Conservation (phyloP, 2,113 vertebrate genomes). For the Leucosticte australis region DNA sequence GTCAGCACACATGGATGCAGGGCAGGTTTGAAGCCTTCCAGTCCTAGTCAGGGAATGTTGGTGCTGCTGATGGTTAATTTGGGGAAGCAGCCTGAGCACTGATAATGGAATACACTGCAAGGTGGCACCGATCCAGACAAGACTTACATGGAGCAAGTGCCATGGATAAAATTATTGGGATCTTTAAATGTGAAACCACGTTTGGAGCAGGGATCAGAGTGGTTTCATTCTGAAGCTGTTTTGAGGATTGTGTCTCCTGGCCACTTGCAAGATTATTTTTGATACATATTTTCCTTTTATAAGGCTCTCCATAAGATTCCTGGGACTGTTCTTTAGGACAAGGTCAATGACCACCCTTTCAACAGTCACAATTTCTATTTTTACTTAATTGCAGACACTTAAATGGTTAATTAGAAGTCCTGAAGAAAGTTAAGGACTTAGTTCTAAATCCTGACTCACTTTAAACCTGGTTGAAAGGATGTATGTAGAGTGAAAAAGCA, state of each 20-base stretch:
- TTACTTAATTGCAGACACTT: neutral
- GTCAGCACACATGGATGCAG: neutral
- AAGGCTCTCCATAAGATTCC: neutral
- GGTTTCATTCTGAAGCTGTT: neutral
- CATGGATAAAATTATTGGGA: neutral
- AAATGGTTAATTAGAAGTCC: neutral
- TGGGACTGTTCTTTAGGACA: neutral
- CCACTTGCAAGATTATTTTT: neutral
- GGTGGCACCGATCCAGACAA: neutral
- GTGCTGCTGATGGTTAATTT: conserved; percentile 28
- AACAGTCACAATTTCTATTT: neutral
- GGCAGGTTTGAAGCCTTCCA: neutral
- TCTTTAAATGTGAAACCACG: neutral
- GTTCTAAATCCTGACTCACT: neutral
- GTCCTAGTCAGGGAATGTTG: neutral
- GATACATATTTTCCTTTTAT: neutral
- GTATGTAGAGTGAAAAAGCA: neutral
- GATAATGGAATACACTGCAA: neutral
- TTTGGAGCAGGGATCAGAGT: neutral
- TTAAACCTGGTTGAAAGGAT: neutral
- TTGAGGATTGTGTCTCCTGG: neutral
- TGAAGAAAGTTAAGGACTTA: neutral
- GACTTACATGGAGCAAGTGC: neutral
- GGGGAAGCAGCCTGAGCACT: neutral
- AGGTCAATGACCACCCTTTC: neutral